phyloP scores from a whole-genome alignment of 1,140 invertebrate genomes.

The Alviniconcha marisindica region DNA sequence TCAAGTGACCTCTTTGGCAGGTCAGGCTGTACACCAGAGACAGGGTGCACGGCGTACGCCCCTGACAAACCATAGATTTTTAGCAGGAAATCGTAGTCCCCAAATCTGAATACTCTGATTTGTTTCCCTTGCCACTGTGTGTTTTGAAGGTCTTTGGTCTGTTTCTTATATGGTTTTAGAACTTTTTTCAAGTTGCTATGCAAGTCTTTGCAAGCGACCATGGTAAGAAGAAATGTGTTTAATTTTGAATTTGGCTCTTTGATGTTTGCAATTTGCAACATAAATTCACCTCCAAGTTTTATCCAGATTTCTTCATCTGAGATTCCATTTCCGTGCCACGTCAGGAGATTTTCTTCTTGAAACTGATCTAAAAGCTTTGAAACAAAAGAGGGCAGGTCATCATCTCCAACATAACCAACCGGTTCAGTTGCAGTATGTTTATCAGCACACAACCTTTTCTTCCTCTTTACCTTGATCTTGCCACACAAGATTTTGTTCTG shows the following conservation, averaged over 20 bases:
- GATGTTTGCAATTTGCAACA: slow-evolving; percentile 28
- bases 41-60: slow-evolving; percentile 4
- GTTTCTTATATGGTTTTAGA: neutral
- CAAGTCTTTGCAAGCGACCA: slow-evolving; percentile 11
- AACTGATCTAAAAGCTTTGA: slow-evolving; percentile 4
- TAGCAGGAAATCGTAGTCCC: slow-evolving; percentile 33
- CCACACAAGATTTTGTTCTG: neutral
- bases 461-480: neutral
- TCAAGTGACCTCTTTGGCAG: neutral
- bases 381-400: neutral
- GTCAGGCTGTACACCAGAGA: neutral
- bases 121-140: slow-evolving; percentile 19
- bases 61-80: slow-evolving; percentile 35
- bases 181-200: slow-evolving; percentile 13
- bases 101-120: slow-evolving; percentile 18
- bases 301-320: slow-evolving; percentile 33
- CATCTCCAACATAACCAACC: neutral
- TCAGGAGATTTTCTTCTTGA: neutral
- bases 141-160: neutral
- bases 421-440: neutral
- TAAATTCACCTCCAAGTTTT: slow-evolving; percentile 34
- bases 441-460: neutral
- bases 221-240: slow-evolving; percentile 19
- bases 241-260: slow-evolving; percentile 16
- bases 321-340: slow-evolving; percentile 24